Conservation (phyloP, 2,888 invertebrate genomes). For the Spilosoma lubricipeda region DNA sequence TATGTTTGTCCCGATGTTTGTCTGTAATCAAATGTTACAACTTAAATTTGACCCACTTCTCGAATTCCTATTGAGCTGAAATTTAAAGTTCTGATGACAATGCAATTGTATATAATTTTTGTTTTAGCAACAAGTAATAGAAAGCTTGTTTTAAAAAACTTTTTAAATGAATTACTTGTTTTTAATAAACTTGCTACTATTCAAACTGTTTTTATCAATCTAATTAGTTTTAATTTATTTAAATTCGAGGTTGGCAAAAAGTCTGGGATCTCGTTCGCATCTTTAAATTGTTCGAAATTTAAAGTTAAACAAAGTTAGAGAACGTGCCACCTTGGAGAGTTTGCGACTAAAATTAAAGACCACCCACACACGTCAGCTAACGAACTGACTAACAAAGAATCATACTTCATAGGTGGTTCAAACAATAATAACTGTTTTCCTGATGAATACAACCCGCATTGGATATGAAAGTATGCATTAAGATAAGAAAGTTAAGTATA, state of each 20-base stretch:
- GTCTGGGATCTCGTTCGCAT: constrained; percentile 59
- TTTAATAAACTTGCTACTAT: too few species aligned
- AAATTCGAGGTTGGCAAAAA: constrained; percentile 31
- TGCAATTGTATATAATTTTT: too few species aligned
- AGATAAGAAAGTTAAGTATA: neutral
- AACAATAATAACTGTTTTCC: neutral
- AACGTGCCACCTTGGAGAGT: constrained; percentile 9
- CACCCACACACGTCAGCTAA: constrained; percentile 19
- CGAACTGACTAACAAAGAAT: constrained; percentile 3
- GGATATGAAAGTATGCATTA: neutral
- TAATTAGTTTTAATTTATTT: neutral
- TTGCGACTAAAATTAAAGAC: constrained; percentile 23
- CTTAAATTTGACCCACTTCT: too few species aligned
- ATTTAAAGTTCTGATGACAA: too few species aligned
- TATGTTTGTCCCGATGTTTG: too few species aligned
- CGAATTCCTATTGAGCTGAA: too few species aligned
- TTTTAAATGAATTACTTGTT: too few species aligned
- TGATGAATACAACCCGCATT: neutral
- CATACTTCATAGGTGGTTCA: neutral
- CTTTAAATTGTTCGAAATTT: constrained; percentile 14
- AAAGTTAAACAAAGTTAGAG: constrained; percentile 13
- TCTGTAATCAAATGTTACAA: too few species aligned
- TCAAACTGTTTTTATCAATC: too few species aligned
- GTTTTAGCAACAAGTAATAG: too few species aligned
- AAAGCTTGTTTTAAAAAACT: too few species aligned